Evolutionary conservation across 2,888 invertebrate species (phyloP).

Genomic region (Drosophila hawaiiensis): DNA sequence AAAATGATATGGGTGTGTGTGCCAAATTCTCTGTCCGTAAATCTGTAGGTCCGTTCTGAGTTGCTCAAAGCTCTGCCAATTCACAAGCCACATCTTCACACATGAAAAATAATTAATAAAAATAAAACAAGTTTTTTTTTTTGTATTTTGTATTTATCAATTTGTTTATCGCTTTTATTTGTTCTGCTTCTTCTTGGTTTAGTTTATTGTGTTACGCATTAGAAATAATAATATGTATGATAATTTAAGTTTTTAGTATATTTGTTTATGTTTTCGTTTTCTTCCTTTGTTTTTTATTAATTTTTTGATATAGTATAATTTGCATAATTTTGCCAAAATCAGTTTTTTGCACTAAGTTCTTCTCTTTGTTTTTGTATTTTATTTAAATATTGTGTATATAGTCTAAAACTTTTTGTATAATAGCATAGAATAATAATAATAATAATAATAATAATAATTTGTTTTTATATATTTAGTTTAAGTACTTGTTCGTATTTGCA

Average conservation of each 20-base stretch:
- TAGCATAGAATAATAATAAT: conserved; percentile 77
- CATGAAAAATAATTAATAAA: conserved; percentile 59
- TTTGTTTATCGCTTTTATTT: conserved; percentile 71
- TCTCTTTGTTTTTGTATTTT: conserved; percentile 30
- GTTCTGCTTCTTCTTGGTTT: conserved; percentile 59
- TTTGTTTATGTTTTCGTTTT: conserved; percentile 36
- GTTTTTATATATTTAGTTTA: conserved; percentile 65
- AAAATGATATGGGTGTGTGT: conserved; percentile 41
- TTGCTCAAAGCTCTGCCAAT: conserved; percentile 68
- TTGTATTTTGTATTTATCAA: conserved; percentile 66
- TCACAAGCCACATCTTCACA: conserved; percentile 50
- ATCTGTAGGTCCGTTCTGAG: conserved; percentile 42
- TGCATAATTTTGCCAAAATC: conserved; percentile 84
- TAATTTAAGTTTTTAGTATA: conserved; percentile 62
- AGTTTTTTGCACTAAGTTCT: conserved; percentile 75
- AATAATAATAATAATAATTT: conserved; percentile 63
- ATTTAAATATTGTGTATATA: conserved; percentile 68
- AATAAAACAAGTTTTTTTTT: conserved; percentile 72
- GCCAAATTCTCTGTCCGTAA: conserved; percentile 67
- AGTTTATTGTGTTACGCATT: conserved; percentile 64
- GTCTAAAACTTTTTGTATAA: conserved; percentile 79
- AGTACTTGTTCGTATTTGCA: conserved; percentile 78
- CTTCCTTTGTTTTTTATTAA: conserved; percentile 17
- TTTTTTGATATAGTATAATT: conserved; percentile 66
- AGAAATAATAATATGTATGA: conserved; percentile 72